A percentile compares a stretch with the other conserved stretches of the same genome.
phyloP scores from a whole-genome alignment of 2,113 vertebrate species.

The Coptodon bakossiorum region DNA sequence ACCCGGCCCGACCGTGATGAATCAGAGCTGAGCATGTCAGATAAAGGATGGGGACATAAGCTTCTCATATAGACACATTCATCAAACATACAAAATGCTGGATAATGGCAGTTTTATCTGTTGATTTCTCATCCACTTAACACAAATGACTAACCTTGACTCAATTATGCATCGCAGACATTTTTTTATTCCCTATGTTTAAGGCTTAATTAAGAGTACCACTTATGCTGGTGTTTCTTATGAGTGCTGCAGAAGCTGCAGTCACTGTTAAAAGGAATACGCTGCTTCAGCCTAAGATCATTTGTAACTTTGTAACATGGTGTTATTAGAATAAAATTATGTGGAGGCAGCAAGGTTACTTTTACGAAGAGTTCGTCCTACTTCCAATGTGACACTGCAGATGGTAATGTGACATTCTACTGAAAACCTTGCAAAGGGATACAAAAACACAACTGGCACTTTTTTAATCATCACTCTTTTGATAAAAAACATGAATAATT shows the following conservation, averaged over 20 bases:
- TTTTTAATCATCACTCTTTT: background rate
- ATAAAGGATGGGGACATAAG: background rate
- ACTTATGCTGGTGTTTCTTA: background rate
- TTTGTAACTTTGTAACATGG: background rate
- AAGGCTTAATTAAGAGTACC: background rate
- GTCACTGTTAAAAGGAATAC: background rate
- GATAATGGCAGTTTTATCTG: background rate
- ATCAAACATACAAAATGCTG: background rate
- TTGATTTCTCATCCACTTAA: background rate
- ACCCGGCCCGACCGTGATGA: background rate
- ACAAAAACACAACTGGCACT: background rate
- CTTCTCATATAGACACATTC: background rate
- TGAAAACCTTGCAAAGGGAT: background rate
- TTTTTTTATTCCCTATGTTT: background rate
- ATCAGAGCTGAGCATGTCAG: background rate
- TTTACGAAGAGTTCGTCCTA: background rate
- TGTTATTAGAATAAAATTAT: background rate
- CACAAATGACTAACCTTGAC: background rate
- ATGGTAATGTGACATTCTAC: background rate
- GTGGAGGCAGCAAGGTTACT: background rate
- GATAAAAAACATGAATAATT: background rate
- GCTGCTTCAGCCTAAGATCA: background rate
- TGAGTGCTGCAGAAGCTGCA: background rate
- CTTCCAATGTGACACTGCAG: background rate
- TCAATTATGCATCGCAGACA: background rate